These are phyloP conservation scores for Phalanger gymnotis DNA, from an alignment of 2,797 vertebrate genomes.

Conservation along the genomic window DNA sequence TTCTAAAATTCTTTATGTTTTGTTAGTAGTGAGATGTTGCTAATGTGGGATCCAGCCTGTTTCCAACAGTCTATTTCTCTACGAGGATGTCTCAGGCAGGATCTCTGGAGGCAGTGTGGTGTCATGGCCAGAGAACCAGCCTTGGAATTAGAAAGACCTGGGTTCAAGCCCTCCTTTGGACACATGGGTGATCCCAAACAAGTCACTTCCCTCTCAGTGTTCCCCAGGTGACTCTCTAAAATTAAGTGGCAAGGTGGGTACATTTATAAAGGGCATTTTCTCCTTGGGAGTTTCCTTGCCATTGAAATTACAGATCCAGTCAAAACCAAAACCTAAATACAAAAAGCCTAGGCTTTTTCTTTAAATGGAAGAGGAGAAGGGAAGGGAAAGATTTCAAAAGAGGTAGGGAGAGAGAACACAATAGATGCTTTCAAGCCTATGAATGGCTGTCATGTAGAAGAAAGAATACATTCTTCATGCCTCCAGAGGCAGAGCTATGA, in stretches of 20 bases:
- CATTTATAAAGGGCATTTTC: not conserved
- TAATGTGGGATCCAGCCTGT: not conserved
- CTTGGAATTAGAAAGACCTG: not conserved
- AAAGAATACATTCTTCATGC: not conserved
- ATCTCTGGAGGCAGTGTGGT: not conserved
- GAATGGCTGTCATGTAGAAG: not conserved
- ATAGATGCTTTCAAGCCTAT: not conserved
- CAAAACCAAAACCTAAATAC: not conserved
- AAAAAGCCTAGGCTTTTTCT: not conserved
- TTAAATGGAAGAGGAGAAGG: not conserved
- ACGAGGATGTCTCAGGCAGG: not conserved
- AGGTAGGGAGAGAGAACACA: not conserved
- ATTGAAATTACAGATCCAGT: not conserved
- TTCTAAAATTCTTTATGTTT: not conserved
- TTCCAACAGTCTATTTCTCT: not conserved
- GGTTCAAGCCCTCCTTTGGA: not conserved
- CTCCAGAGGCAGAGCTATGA: not conserved
- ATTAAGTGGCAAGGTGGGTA: not conserved
- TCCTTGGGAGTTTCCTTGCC: not conserved
- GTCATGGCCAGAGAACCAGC: not conserved
- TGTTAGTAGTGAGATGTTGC: not conserved
- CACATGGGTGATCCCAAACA: not conserved
- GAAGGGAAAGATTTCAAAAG: not conserved
- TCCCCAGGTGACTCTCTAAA: not conserved
- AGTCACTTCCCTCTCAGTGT: not conserved